phyloP scores from a whole-genome alignment of 2,797 vertebrate genomes.

The Pangasius krempfi region DNA sequence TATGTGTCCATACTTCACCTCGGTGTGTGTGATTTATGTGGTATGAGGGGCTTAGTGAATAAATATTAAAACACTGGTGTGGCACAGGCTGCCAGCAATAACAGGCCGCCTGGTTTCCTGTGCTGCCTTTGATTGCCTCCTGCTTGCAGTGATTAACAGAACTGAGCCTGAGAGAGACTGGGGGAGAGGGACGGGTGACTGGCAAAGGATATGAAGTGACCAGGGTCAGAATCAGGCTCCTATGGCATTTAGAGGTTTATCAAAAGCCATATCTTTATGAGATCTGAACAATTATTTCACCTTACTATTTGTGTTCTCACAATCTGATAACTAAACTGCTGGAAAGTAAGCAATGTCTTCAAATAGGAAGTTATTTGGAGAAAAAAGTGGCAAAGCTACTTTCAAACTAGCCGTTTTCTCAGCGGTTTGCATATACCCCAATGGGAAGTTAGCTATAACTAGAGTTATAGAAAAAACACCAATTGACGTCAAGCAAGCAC shows the following conservation, averaged over 20 bases:
- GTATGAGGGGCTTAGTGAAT: constrained; percentile 67
- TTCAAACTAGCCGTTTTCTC: not conserved
- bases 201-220: constrained; percentile 46
- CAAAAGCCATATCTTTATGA: constrained; percentile 16
- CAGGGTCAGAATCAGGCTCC: constrained; percentile 43
- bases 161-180: constrained; percentile 34
- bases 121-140: constrained; percentile 67
- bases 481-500: not conserved
- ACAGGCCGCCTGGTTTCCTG: constrained; percentile 74
- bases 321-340: not conserved
- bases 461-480: not conserved
- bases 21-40: constrained; percentile 68
- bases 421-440: not conserved
- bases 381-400: not conserved
- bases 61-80: constrained; percentile 72
- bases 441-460: not conserved
- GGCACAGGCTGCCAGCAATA: constrained; percentile 71
- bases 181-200: constrained; percentile 14
- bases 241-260: constrained; percentile 15
- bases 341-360: not conserved
- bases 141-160: constrained; percentile 56
- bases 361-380: not conserved
- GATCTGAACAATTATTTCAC: not conserved
- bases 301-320: not conserved
- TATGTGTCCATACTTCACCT: constrained; percentile 62